phyloP scores from a whole-genome alignment of 2,113 vertebrate genomes.

The Prionailurus viverrinus region DNA sequence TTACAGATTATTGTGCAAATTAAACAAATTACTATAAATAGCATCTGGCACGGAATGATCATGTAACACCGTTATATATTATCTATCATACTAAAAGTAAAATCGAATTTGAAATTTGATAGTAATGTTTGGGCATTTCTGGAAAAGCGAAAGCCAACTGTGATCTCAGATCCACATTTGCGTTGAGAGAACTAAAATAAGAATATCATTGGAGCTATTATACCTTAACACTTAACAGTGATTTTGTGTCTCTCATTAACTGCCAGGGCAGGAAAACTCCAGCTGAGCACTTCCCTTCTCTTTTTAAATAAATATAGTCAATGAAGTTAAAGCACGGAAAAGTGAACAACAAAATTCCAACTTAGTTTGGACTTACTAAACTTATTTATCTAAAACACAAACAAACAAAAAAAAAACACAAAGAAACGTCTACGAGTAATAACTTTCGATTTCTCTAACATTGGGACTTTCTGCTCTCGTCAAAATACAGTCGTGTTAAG shows the following conservation, averaged over 20 bases:
- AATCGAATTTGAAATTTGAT: not conserved
- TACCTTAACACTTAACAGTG: not conserved
- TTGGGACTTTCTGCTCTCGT: not conserved
- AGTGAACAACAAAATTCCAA: not conserved
- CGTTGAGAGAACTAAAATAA: not conserved
- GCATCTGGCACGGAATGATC: not conserved
- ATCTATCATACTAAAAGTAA: not conserved
- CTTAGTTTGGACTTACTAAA: not conserved
- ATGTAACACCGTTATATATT: not conserved
- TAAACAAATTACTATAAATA: not conserved
- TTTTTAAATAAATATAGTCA: conserved; percentile 6
- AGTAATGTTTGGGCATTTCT: not conserved
- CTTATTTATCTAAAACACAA: not conserved
- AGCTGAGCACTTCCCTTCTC: not conserved
- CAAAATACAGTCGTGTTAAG: not conserved
- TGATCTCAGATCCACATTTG: not conserved
- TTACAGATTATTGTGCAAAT: not conserved
- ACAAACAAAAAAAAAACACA: not conserved
- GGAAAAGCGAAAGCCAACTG: not conserved
- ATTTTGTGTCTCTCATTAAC: not conserved
- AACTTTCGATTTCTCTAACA: not conserved
- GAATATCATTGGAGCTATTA: not conserved
- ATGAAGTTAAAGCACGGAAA: conserved; percentile 4
- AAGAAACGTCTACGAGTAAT: not conserved
- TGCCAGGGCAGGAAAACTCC: not conserved